A percentile compares a stretch with the other conserved stretches of the same genome.
phyloP scores from a whole-genome alignment of 2,797 vertebrate genomes.

The Enteromius unitaeniatus region DNA sequence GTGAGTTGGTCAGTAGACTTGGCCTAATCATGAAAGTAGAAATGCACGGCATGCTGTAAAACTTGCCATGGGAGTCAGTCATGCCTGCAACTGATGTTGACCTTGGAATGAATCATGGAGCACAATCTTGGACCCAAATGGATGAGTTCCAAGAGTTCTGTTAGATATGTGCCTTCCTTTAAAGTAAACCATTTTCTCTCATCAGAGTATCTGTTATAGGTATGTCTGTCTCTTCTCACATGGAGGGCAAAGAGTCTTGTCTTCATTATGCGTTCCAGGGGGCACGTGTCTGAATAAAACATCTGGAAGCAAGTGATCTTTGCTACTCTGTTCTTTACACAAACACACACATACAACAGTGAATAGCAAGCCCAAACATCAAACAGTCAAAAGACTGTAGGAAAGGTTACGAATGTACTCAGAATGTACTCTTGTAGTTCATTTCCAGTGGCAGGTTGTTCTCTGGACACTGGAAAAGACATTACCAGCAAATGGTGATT shows the following conservation, averaged over 20 bases:
- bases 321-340: conserved; percentile 30
- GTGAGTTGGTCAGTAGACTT: conserved; percentile 6
- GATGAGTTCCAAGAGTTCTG: conserved; percentile 33
- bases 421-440: neutral
- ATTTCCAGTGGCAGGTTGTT: conserved; percentile 13
- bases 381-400: conserved; percentile 1
- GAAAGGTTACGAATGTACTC: conserved; percentile 30
- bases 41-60: conserved; percentile 8
- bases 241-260: conserved; percentile 1
- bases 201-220: conserved; percentile 9
- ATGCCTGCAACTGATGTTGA: conserved; percentile 43
- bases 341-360: conserved; percentile 14
- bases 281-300: conserved; percentile 29
- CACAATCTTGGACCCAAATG: conserved; percentile 34
- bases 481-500: conserved; percentile 22
- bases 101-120: conserved; percentile 21
- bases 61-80: conserved; percentile 21
- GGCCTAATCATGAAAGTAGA: conserved; percentile 20
- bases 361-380: conserved; percentile 29
- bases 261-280: conserved; percentile 21
- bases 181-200: neutral
- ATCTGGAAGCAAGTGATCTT: conserved; percentile 50
- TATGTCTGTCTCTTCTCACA: conserved; percentile 25
- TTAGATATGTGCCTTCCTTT: neutral
- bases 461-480: conserved; percentile 14